Percentiles rank a stretch among this genome's conserved stretches.
Conservation (phyloP, 2,888 invertebrate genomes). For the Melieria omissa region DNA sequence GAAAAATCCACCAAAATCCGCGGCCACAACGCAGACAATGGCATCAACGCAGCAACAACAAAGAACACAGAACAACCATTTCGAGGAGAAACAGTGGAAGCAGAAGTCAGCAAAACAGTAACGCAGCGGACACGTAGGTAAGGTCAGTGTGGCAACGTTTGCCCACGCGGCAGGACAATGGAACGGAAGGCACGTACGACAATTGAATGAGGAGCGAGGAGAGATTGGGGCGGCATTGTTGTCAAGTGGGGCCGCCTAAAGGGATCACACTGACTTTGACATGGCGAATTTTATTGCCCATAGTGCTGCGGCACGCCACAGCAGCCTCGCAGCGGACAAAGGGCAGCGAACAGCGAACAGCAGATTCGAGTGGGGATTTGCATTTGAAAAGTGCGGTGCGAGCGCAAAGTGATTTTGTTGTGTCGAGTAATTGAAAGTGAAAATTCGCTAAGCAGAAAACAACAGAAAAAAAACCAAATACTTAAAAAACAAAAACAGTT, state of each 20-base stretch:
- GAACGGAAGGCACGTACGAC: neutral
- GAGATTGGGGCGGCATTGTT: neutral
- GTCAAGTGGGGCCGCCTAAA: neutral
- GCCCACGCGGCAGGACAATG: neutral
- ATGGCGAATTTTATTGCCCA: constrained; percentile 1
- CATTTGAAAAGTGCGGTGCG: neutral
- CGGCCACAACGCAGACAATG: no score
- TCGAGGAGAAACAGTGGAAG: no score
- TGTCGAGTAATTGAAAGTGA: neutral
- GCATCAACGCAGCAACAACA: no score
- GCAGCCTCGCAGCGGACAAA: neutral
- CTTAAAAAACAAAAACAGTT: neutral
- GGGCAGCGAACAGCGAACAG: neutral
- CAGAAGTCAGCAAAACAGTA: no score
- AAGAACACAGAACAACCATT: no score
- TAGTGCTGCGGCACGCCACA: neutral
- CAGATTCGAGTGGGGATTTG: neutral
- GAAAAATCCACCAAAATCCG: no score
- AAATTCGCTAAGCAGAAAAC: neutral
- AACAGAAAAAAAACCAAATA: no score
- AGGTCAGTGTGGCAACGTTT: no score
- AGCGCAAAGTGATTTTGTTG: neutral
- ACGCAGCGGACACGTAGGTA: no score
- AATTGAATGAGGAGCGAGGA: neutral
- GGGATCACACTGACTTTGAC: neutral